Conservation (phyloP, 1,140 invertebrate species). For the Temnothorax longispinosus region DNA sequence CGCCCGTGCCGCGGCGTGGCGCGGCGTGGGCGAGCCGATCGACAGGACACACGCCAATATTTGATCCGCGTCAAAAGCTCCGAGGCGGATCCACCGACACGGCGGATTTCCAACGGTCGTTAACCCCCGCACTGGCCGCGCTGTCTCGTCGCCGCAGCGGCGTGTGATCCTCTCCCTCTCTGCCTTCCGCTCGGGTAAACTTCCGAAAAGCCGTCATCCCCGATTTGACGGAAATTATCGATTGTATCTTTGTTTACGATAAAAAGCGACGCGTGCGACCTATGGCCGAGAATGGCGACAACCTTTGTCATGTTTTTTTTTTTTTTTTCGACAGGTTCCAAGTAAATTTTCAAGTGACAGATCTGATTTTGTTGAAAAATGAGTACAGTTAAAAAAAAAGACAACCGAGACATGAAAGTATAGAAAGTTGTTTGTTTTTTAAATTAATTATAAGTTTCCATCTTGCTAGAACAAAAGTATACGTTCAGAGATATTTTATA, state of each 20-base stretch:
- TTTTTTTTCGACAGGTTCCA: not conserved
- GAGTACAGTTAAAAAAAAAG: not conserved
- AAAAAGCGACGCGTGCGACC: conserved; percentile 35
- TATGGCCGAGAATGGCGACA: not conserved
- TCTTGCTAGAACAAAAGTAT: not conserved
- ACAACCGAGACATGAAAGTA: not conserved
- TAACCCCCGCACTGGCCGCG: conserved; percentile 55
- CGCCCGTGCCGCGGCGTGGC: not conserved
- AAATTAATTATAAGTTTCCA: not conserved
- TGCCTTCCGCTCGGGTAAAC: conserved; percentile 50
- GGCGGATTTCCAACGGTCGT: conserved; percentile 72
- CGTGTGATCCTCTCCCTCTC: conserved; percentile 53
- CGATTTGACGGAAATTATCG: conserved; percentile 59
- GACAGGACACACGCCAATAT: conserved; percentile 76
- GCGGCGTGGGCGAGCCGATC: conserved; percentile 58
- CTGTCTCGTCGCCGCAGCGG: conserved; percentile 30
- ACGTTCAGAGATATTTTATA: not conserved
- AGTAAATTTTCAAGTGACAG: conserved; percentile 16
- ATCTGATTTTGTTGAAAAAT: not conserved
- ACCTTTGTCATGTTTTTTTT: not conserved
- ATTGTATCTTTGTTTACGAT: conserved; percentile 57
- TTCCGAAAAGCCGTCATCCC: conserved; percentile 53
- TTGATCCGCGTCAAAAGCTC: conserved; percentile 76
- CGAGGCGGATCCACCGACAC: conserved; percentile 63
- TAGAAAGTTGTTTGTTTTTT: not conserved